phyloP scores from a whole-genome alignment of 1,140 invertebrate species.

The Leptinotarsa texana region DNA sequence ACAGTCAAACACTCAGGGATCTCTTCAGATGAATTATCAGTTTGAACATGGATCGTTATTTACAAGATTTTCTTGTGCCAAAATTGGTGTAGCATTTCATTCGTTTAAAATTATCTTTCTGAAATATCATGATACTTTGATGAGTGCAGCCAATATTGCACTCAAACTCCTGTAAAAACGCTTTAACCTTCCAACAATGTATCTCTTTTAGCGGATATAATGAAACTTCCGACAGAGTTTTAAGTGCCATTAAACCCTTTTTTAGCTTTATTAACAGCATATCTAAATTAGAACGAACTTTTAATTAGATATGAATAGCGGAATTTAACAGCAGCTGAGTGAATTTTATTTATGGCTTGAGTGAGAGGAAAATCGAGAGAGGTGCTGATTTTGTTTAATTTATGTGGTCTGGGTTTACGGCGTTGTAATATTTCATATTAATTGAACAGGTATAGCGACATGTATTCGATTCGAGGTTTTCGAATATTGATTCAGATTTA shows the following conservation, averaged over 20 bases:
- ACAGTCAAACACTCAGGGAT: no score
- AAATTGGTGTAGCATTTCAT: no score
- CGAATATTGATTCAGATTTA: not conserved
- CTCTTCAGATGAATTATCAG: no score
- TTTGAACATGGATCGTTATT: no score
- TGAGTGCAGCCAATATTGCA: no score
- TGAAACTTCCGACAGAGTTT: constrained; percentile 13
- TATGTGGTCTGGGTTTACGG: not conserved
- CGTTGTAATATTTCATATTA: not conserved
- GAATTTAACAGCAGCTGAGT: not conserved
- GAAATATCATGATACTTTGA: no score
- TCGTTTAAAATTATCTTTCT: no score
- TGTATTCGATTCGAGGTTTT: not conserved
- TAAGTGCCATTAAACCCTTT: constrained; percentile 17
- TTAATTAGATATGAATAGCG: constrained; percentile 20
- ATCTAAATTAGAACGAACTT: constrained; percentile 23
- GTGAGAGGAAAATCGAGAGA: not conserved
- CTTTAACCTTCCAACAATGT: not conserved
- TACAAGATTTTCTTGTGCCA: no score
- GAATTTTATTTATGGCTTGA: not conserved
- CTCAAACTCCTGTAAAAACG: not conserved
- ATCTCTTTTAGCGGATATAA: not conserved
- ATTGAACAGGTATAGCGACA: not conserved
- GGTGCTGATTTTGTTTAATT: not conserved
- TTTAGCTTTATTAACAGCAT: constrained; percentile 9